A percentile compares a stretch with the other conserved stretches of the same genome.
Conservation (phyloP, 2,797 vertebrate genomes). For the Coendou prehensilis region DNA sequence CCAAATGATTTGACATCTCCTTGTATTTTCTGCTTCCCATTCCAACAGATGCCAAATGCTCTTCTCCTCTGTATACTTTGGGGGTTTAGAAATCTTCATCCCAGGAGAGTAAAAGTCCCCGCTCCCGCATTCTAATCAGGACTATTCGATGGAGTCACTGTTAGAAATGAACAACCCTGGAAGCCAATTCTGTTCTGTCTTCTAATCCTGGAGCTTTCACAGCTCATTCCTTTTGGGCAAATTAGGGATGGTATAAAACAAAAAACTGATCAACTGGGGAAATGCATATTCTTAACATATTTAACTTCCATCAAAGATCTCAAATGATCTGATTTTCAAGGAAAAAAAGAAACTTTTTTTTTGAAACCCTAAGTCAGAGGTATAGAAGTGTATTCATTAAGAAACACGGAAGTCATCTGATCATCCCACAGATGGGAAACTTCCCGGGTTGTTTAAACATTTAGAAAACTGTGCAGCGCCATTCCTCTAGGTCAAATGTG, state of each 20-base stretch:
- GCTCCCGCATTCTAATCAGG: neutral
- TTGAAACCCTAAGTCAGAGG: neutral
- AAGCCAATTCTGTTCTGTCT: neutral
- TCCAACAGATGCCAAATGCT: slow-evolving; percentile 54
- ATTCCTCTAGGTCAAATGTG: no score
- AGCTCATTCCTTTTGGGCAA: neutral
- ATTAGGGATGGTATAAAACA: neutral
- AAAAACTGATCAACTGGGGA: neutral
- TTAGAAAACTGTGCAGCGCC: neutral
- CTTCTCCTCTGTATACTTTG: neutral
- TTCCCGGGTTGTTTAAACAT: neutral
- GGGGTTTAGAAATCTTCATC: neutral
- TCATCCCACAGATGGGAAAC: slow-evolving; percentile 1
- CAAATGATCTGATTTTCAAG: slow-evolving; percentile 33
- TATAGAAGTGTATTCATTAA: neutral
- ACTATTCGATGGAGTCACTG: neutral
- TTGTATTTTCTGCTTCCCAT: slow-evolving; percentile 55
- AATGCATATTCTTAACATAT: neutral
- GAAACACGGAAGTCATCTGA: neutral
- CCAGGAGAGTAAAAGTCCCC: neutral
- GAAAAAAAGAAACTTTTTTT: neutral
- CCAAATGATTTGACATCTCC: slow-evolving; percentile 69
- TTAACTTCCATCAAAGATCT: slow-evolving; percentile 36
- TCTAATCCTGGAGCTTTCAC: neutral
- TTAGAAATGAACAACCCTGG: neutral